A percentile compares a stretch with the other conserved stretches of the same genome.
These are phyloP conservation scores for Eunapius fragilis DNA, from an alignment of 37 sponge, comb jelly and placozoan genomes.

Conservation along the genomic window DNA sequence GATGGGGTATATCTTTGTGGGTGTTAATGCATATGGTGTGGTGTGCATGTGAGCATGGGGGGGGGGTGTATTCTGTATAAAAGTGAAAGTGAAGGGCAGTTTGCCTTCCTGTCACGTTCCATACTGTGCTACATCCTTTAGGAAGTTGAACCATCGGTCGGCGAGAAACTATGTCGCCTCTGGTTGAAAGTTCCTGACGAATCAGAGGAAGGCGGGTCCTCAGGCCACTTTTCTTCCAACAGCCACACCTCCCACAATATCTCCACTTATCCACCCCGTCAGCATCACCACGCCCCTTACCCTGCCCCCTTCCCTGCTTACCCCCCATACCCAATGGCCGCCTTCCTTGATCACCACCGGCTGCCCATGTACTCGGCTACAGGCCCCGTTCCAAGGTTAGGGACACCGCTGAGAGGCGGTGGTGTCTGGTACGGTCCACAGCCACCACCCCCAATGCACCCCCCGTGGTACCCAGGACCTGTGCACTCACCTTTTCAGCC, in stretches of 20 bases:
- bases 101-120: not conserved
- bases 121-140: not conserved
- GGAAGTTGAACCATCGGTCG: conserved; percentile 88
- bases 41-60: not conserved
- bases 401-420: not conserved
- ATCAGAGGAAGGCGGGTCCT: conserved; percentile 12
- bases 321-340: not conserved
- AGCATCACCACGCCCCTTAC: not conserved
- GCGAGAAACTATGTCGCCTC: conserved; percentile 85
- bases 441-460: not conserved
- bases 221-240: conserved; percentile 7
- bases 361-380: conserved; percentile 20
- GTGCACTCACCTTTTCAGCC: conserved; percentile 5
- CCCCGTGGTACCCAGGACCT: conserved; percentile 23
- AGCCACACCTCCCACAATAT: conserved; percentile 13
- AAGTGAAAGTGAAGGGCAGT: no score
- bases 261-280: conserved; percentile 13
- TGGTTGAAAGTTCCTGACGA: conserved; percentile 50
- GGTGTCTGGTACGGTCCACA: not conserved
- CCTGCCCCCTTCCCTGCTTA: conserved; percentile 17
- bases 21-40: no score
- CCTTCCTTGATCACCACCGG: not conserved
- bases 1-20: not conserved
- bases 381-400: conserved; percentile 61
- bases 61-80: not conserved